Evolutionary conservation across 64 coral and sea anemone species (phyloP).

Genomic region (Actinia equina): DNA sequence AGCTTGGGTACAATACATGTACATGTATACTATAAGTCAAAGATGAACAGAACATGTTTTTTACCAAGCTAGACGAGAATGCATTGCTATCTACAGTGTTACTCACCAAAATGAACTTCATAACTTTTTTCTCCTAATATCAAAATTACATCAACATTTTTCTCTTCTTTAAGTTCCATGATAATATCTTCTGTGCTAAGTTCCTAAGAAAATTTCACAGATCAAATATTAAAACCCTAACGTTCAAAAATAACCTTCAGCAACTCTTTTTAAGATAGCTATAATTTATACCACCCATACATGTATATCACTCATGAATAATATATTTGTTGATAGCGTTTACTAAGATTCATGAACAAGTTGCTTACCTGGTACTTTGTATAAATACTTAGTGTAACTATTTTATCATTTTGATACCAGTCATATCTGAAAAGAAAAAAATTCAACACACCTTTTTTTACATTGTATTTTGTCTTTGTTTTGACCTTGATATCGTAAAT

Average conservation of each 20-base stretch:
- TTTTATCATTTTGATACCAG: constrained; percentile 92
- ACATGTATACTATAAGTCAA: no score
- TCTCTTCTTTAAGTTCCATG: constrained; percentile 64
- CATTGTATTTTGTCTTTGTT: not conserved
- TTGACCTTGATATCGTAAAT: not conserved
- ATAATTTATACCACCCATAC: no score
- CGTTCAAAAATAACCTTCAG: no score
- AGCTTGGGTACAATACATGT: no score
- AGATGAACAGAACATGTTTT: no score
- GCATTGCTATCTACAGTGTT: not conserved
- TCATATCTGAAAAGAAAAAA: constrained; percentile 66
- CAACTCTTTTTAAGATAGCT: no score
- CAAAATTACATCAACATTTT: constrained; percentile 67
- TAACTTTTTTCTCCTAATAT: constrained; percentile 78
- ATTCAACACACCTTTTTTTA: not conserved
- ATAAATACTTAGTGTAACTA: constrained; percentile 75
- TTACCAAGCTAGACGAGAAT: no score
- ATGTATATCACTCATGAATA: no score
- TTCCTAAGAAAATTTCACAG: constrained; percentile 24
- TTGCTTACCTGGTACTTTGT: constrained; percentile 68
- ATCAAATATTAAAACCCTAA: not conserved
- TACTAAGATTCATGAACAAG: not conserved
- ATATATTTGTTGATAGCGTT: not conserved
- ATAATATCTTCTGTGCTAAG: constrained; percentile 64
- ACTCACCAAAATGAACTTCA: constrained; percentile 81